Percentiles rank a stretch among this genome's conserved stretches.
Conservation (phyloP, 1,140 invertebrate genomes). For the Lepidurus apus region DNA sequence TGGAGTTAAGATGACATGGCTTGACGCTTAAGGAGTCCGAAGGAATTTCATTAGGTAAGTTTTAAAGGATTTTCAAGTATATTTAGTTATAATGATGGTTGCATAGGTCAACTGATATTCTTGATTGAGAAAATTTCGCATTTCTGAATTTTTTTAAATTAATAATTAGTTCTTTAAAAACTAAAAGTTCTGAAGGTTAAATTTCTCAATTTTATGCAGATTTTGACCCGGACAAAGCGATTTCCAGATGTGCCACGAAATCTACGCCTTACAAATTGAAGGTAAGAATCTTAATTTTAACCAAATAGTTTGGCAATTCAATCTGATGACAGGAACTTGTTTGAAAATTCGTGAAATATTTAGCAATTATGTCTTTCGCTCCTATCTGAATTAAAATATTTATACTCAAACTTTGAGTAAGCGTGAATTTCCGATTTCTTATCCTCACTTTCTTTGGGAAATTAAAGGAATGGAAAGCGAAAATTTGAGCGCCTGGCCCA, state of each 20-base stretch:
- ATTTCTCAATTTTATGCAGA: too few species aligned
- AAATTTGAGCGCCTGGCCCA: too few species aligned
- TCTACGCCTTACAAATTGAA: too few species aligned
- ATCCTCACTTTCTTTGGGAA: too few species aligned
- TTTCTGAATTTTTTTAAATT: constrained; percentile 1
- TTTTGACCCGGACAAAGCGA: too few species aligned
- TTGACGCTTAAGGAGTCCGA: not conserved
- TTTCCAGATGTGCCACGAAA: too few species aligned
- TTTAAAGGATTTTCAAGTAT: constrained; percentile 21
- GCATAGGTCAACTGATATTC: constrained; percentile 46
- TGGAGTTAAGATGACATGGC: constrained; percentile 36
- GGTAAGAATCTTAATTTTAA: not conserved
- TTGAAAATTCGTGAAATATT: constrained; percentile 39
- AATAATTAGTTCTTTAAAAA: too few species aligned
- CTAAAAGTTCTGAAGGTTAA: too few species aligned
- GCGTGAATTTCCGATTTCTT: too few species aligned
- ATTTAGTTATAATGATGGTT: constrained; percentile 42
- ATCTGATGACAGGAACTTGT: not conserved
- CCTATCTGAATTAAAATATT: constrained; percentile 43
- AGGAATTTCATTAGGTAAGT: not conserved
- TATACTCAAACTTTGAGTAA: too few species aligned
- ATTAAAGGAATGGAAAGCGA: too few species aligned
- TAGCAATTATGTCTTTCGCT: constrained; percentile 45
- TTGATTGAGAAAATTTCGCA: constrained; percentile 22
- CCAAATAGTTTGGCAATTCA: not conserved